Percentiles rank a stretch among this genome's conserved stretches.
These are phyloP conservation scores for Notamacropus eugenii DNA, from an alignment of 2,797 vertebrate species.

Conservation along the genomic window DNA sequence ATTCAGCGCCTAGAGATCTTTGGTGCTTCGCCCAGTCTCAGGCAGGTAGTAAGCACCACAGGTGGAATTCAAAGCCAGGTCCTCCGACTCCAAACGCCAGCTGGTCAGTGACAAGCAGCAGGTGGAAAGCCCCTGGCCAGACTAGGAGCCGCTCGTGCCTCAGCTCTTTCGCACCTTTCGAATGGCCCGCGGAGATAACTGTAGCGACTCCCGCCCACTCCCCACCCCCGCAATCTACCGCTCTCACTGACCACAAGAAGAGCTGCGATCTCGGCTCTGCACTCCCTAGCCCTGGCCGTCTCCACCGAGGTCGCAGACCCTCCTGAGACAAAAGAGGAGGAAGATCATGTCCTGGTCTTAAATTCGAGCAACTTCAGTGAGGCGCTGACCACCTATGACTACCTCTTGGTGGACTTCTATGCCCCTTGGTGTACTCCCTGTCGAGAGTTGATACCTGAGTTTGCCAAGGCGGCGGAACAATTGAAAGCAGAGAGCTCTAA, in stretches of 20 bases:
- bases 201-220: rapidly evolving
- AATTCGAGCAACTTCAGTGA: conserved; percentile 93
- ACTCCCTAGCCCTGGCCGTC: conserved; percentile 83
- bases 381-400: conserved; percentile 89
- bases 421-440: conserved; percentile 99
- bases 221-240: rapidly evolving
- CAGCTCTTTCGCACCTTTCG: background rate
- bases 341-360: conserved; percentile 95
- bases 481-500: conserved; percentile 91
- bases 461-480: conserved; percentile 92
- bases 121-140: conserved; percentile 77
- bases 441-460: conserved; percentile 96
- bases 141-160: conserved; percentile 54
- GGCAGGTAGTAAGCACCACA: background rate
- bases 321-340: conserved; percentile 86
- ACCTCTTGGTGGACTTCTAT: conserved; percentile 95
- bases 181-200: conserved; percentile 49
- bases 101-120: background rate
- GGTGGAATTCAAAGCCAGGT: background rate
- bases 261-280: conserved; percentile 70
- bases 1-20: background rate
- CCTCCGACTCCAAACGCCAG: background rate
- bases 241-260: background rate
- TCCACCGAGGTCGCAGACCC: conserved; percentile 80
- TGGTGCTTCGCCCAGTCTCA: background rate